A percentile compares a stretch with the other conserved stretches of the same genome.
Evolutionary conservation across 2,888 invertebrate species (phyloP).

Genomic region (Julus scandinavius): DNA sequence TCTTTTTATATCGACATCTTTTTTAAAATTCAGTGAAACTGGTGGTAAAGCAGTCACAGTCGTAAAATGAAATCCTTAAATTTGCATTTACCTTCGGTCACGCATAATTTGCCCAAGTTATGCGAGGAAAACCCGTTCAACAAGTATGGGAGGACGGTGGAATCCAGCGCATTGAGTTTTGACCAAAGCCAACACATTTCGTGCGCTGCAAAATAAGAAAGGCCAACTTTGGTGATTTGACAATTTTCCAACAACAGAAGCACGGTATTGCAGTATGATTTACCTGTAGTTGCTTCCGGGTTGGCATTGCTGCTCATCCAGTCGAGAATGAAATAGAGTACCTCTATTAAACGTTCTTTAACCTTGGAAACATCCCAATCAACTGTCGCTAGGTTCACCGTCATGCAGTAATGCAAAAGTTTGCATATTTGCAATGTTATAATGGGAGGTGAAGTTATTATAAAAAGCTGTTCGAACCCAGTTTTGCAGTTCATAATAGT

Average conservation of each 20-base stretch:
- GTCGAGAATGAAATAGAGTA: neutral
- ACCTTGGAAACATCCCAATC: neutral
- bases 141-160: neutral
- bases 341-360: neutral
- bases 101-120: neutral
- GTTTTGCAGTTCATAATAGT: neutral
- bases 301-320: neutral
- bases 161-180: neutral
- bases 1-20: neutral
- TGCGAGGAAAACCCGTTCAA: neutral
- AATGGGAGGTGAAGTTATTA: neutral
- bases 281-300: neutral
- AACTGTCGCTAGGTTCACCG: neutral
- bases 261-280: no score
- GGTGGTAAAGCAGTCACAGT: no score
- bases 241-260: no score
- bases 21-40: neutral
- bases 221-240: no score
- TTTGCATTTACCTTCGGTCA: neutral
- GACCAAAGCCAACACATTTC: constrained; percentile 32
- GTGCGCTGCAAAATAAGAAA: neutral
- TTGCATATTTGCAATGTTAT: neutral
- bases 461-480: neutral
- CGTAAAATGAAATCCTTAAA: no score
- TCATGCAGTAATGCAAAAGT: constrained; percentile 37